Conservation (phyloP, 2,888 invertebrate genomes). For the Aleiodes leptofemur region DNA sequence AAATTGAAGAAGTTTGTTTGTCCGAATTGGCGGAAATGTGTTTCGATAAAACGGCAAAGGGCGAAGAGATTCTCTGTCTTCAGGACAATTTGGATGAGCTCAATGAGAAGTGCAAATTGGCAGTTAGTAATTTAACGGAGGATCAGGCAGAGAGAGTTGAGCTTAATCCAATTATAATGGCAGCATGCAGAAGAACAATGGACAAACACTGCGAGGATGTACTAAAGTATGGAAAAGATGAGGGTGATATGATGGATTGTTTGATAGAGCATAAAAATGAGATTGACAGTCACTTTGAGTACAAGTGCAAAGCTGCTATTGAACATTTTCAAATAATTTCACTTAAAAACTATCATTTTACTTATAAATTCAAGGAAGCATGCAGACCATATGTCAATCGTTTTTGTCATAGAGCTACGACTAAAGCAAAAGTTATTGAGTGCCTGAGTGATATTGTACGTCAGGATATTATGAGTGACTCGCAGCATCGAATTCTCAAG, state of each 20-base stretch:
- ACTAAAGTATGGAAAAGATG: conserved; percentile 83
- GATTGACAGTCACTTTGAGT: conserved; percentile 85
- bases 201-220: conserved; percentile 85
- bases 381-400: conserved; percentile 88
- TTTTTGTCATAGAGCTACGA: conserved; percentile 81
- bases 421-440: conserved; percentile 87
- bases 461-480: conserved; percentile 86
- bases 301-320: conserved; percentile 93
- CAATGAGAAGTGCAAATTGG: conserved; percentile 82
- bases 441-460: conserved; percentile 94
- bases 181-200: conserved; percentile 88
- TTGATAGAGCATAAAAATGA: conserved; percentile 94
- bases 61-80: conserved; percentile 94
- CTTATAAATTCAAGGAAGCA: conserved; percentile 95
- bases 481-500: conserved; percentile 88
- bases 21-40: conserved; percentile 90
- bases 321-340: conserved; percentile 98
- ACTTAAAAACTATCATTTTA: conserved; percentile 94
- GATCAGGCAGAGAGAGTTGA: conserved; percentile 92
- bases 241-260: conserved; percentile 95
- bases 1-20: conserved; percentile 93
- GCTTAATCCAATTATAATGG: conserved; percentile 91
- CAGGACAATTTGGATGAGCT: conserved; percentile 87
- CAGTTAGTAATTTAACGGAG: conserved; percentile 91
- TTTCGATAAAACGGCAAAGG: conserved; percentile 88